Conservation (phyloP, 2,888 invertebrate genomes). For the Leptinotarsa peninsularis region DNA sequence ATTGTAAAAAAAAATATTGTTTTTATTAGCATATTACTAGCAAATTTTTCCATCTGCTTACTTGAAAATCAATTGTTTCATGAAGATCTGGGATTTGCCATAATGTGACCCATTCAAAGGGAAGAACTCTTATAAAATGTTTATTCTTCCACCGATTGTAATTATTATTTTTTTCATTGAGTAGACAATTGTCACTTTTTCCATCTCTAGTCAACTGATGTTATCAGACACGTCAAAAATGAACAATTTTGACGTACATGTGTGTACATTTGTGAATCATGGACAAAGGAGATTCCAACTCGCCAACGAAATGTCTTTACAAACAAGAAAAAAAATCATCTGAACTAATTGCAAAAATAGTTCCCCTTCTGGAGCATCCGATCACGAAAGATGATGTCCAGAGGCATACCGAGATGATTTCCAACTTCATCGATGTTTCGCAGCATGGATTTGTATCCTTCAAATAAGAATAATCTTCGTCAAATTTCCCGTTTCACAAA, state of each 20-base stretch:
- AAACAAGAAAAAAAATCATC: slow-evolving; percentile 34
- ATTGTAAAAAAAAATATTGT: too few species aligned
- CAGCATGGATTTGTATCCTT: slow-evolving; percentile 52
- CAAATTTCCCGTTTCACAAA: neutral
- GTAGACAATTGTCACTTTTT: too few species aligned
- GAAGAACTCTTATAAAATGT: too few species aligned
- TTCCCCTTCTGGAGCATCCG: slow-evolving; percentile 42
- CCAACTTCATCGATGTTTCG: slow-evolving; percentile 39
- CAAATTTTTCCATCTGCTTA: too few species aligned
- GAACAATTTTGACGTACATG: neutral
- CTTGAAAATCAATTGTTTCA: too few species aligned
- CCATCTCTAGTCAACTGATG: neutral
- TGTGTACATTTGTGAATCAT: neutral
- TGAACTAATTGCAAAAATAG: slow-evolving; percentile 38
- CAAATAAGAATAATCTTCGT: neutral
- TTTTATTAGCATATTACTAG: too few species aligned
- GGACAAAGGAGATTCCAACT: neutral
- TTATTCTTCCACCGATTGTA: too few species aligned
- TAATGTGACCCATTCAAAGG: too few species aligned
- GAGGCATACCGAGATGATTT: slow-evolving; percentile 43
- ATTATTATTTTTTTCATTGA: too few species aligned
- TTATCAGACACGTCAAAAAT: neutral
- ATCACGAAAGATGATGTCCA: slow-evolving; percentile 43
- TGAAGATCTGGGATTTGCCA: too few species aligned
- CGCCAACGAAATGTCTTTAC: neutral